Percentiles rank a stretch among this genome's conserved stretches.
These are phyloP conservation scores for Drosophila seguyi DNA, from an alignment of 1,140 invertebrate species.

Conservation along the genomic window DNA sequence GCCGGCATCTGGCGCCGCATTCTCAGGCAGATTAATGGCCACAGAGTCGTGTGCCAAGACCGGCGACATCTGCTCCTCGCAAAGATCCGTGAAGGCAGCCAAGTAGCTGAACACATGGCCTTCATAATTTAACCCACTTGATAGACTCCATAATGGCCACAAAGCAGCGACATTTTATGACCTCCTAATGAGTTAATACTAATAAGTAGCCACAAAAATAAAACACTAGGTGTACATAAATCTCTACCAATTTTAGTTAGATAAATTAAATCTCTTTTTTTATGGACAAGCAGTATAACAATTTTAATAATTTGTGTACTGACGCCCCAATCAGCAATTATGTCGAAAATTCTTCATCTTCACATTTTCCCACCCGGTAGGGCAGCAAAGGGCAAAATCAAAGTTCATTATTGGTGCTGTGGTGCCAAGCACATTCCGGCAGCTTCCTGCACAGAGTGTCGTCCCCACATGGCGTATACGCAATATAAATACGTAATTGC, in stretches of 20 bases:
- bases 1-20: conserved; percentile 35
- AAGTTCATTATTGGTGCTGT: conserved; percentile 67
- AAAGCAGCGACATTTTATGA: conserved; percentile 2
- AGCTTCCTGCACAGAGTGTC: conserved; percentile 4
- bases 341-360: conserved; percentile 9
- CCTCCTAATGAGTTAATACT: conserved; percentile 7
- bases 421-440: conserved; percentile 55
- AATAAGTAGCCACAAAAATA: conserved; percentile 3
- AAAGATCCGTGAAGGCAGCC: conserved; percentile 5
- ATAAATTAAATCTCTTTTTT: neutral
- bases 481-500: conserved; percentile 74
- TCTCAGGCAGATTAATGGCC: conserved; percentile 42
- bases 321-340: conserved; percentile 16
- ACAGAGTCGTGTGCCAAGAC: conserved; percentile 38
- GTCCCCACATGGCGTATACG: conserved; percentile 61
- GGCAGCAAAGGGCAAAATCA: conserved; percentile 43
- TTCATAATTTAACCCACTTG: conserved; percentile 15
- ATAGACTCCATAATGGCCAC: conserved; percentile 7
- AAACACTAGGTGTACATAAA: no score
- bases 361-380: neutral
- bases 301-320: neutral
- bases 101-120: conserved; percentile 8
- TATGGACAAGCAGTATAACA: neutral
- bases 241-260: no score
- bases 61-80: conserved; percentile 25